These are phyloP conservation scores for Drosophila carrolli DNA, from an alignment of 1,140 invertebrate genomes.

Conservation along the genomic window DNA sequence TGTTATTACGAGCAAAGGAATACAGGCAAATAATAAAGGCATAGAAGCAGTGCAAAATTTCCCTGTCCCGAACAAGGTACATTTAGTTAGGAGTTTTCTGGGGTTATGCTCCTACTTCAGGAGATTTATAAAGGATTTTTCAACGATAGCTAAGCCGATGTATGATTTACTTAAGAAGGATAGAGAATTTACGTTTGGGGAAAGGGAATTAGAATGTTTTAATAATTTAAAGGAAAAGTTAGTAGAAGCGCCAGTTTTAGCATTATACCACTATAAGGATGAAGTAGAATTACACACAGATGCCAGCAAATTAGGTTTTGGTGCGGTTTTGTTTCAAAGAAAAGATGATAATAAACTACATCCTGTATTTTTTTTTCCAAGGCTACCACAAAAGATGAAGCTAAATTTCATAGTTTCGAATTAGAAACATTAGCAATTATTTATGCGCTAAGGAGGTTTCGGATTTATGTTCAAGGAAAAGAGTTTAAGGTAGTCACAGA, in stretches of 20 bases:
- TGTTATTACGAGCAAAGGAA: not conserved
- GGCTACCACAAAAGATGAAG: conserved; percentile 1
- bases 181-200: too few relatives aligned
- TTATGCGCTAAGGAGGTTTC: not conserved
- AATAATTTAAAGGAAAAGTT: too few relatives aligned
- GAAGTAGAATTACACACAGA: conserved; percentile 1
- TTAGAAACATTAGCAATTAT: not conserved
- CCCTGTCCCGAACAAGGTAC: not conserved
- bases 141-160: too few relatives aligned
- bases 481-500: not conserved
- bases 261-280: conserved; percentile 41
- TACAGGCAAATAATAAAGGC: not conserved
- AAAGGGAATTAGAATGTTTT: too few relatives aligned
- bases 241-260: conserved; percentile 50
- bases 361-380: not conserved
- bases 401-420: not conserved
- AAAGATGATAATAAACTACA: not conserved
- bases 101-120: too few relatives aligned
- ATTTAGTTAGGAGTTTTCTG: conserved; percentile 28
- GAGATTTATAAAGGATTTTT: too few relatives aligned
- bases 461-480: not conserved
- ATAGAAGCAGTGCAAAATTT: not conserved
- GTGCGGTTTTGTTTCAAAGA: conserved; percentile 4
- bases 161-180: too few relatives aligned
- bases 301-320: too few relatives aligned